Evolutionary conservation across 2,113 vertebrate genomes (phyloP).

Genomic region (Ageneiosus marmoratus): DNA sequence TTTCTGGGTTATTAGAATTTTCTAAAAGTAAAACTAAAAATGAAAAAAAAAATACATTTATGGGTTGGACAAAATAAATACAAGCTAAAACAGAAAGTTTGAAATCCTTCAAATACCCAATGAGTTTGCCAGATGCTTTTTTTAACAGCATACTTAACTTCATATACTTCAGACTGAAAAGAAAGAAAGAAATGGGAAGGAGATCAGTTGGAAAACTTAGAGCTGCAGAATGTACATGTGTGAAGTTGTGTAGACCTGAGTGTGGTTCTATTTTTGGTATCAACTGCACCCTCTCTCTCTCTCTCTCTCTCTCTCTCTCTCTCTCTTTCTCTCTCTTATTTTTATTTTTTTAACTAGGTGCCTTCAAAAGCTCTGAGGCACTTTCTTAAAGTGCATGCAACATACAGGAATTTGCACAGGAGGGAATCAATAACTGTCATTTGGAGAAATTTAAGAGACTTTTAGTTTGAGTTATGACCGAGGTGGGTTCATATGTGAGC

Average conservation of each 20-base stretch:
- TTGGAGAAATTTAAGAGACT: constrained; percentile 56
- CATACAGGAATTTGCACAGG: constrained; percentile 50
- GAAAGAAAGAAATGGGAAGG: constrained; percentile 16
- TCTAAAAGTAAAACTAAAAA: neutral
- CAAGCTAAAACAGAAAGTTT: neutral
- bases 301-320: neutral
- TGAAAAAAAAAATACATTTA: neutral
- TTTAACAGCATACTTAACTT: neutral
- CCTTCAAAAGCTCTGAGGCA: constrained; percentile 36
- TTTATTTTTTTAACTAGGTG: constrained; percentile 16
- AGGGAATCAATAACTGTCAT: constrained; percentile 59
- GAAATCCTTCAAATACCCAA: constrained; percentile 18
- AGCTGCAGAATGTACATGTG: constrained; percentile 33
- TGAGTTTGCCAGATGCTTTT: neutral
- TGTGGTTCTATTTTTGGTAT: constrained; percentile 36
- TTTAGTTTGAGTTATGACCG: constrained; percentile 57
- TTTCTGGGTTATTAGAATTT: neutral
- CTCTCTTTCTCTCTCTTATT: neutral
- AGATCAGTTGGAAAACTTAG: constrained; percentile 40
- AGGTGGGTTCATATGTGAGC: constrained; percentile 48
- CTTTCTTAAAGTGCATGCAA: constrained; percentile 43
- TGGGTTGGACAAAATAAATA: constrained; percentile 33
- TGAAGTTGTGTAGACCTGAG: constrained; percentile 33
- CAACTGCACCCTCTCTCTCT: neutral
- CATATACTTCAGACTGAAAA: constrained; percentile 13